These are phyloP conservation scores for Athrips mouffetella DNA, from an alignment of 2,888 invertebrate genomes.

Conservation along the genomic window DNA sequence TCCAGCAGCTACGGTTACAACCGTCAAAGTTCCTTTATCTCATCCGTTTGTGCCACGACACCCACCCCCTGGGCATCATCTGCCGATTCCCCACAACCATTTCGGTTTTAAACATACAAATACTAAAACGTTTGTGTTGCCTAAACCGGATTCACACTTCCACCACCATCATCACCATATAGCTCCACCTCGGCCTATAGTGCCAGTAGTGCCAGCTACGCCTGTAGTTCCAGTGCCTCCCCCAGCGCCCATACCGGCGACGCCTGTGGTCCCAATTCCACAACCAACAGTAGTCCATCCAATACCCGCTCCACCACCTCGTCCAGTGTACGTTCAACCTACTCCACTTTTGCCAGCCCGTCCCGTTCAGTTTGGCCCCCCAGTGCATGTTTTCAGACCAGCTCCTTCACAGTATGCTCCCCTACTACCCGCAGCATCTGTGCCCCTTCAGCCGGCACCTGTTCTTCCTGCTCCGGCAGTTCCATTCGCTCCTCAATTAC, in stretches of 20 bases:
- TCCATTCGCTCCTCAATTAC: constrained; percentile 45
- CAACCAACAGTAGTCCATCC: constrained; percentile 49
- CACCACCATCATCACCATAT: constrained; percentile 71
- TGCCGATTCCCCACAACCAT: constrained; percentile 57
- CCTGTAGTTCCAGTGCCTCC: constrained; percentile 37
- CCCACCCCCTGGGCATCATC: constrained; percentile 57
- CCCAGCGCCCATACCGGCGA: constrained; percentile 34
- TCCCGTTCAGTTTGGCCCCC: constrained; percentile 35
- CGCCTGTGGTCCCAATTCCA: constrained; percentile 44
- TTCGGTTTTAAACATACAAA: constrained; percentile 58
- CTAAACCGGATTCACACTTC: constrained; percentile 58
- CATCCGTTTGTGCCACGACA: constrained; percentile 49
- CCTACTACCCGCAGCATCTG: constrained; percentile 39
- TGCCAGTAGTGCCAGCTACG: constrained; percentile 50
- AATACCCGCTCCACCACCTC: constrained; percentile 43
- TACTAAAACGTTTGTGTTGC: constrained; percentile 44
- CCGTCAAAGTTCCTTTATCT: constrained; percentile 63
- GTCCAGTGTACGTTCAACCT: constrained; percentile 32
- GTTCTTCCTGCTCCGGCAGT: constrained; percentile 27
- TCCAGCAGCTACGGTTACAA: constrained; percentile 62
- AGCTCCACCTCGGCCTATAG: constrained; percentile 34
- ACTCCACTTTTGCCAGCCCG: constrained; percentile 33
- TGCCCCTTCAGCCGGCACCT: constrained; percentile 42
- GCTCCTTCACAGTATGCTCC: constrained; percentile 47
- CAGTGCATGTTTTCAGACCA: constrained; percentile 40